Evolutionary conservation across 2,888 invertebrate genomes (phyloP), one percentile per base, ranked within the genome.

Genomic region (Lochmaea capreae): DNA sequence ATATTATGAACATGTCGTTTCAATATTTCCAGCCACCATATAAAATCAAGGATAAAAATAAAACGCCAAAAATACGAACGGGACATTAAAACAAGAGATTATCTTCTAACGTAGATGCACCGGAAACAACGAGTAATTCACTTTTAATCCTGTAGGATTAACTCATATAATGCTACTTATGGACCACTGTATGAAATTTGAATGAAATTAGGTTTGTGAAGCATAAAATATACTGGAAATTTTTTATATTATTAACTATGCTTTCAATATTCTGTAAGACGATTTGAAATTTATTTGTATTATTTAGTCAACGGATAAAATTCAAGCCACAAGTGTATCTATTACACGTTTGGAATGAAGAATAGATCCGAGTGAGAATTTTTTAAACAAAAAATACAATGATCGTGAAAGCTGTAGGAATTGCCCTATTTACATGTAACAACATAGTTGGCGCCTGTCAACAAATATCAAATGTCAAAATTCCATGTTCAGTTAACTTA

Each of bases 41-140:
- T 52, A 52, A 52, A 52, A 52, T n/a, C n/a, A 52, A 52, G 52
- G n/a, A 52, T 52, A 52, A 16, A 16, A 52, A 52, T 52, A 52
- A 52, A 52, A 52, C 14, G n/a, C 16, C 52, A 52, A 2, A 52
- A 52, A 52, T 52, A n/a, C 49, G n/a, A n/a, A 49, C n/a, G 49
- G n/a, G n/a, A n/a, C 49, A 52, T n/a, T 52, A 52, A 52, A 52
- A 52, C 14, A 52, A 8, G 52, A 52, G 52, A 52, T 52, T 52
- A 52, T 52, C 52, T 52, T 16, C n/a, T n/a, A 52, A 16, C 52
- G 16, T 52, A 52, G 52, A 52, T 52, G 52, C 52, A 6, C 52
- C 52, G 16, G 52, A 52, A n/a, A 16, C 52, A 52, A 46, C 46
- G 16, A 52, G 52, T 52, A 52, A 52, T 52, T 52, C 52, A 52